phyloP scores from a whole-genome alignment of 2,888 invertebrate species.

The Zygogramma bicolorata region DNA sequence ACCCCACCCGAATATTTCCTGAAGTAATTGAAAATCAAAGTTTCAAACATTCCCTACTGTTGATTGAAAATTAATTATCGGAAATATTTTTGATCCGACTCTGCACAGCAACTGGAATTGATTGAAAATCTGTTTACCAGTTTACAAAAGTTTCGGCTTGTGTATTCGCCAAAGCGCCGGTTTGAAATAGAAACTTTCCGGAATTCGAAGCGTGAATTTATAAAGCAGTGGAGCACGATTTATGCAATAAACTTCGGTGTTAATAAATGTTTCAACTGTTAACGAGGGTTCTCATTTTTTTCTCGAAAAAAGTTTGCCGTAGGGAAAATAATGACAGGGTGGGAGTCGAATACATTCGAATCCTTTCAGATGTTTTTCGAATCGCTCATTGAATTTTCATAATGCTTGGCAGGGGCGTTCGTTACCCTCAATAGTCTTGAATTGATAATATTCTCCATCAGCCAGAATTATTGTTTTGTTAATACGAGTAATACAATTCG shows the following conservation, averaged over 20 bases:
- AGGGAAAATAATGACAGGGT: background rate
- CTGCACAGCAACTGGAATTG: slow-evolving; percentile 29
- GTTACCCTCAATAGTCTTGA: too few relatives aligned
- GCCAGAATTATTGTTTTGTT: too few relatives aligned
- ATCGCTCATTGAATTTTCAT: background rate
- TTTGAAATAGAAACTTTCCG: slow-evolving; percentile 7
- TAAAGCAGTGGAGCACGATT: slow-evolving; percentile 38
- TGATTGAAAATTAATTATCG: background rate
- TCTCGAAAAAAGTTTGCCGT: slow-evolving; percentile 9
- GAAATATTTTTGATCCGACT: slow-evolving; percentile 11
- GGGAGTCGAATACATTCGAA: background rate
- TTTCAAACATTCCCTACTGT: background rate
- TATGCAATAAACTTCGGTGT: slow-evolving; percentile 41
- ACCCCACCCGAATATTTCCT: background rate
- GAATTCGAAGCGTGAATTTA: slow-evolving; percentile 32
- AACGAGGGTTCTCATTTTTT: slow-evolving; percentile 32
- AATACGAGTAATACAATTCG: too few relatives aligned
- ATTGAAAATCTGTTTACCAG: slow-evolving; percentile 51
- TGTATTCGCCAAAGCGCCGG: slow-evolving; percentile 33
- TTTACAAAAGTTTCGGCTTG: slow-evolving; percentile 39
- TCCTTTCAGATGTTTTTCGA: background rate
- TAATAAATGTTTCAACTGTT: slow-evolving; percentile 42
- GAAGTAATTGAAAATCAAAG: background rate
- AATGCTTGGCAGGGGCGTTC: too few relatives aligned
- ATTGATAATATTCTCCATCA: too few relatives aligned